These are phyloP conservation scores for Bursaphelenchus okinawaensis DNA, from an alignment of 2,888 invertebrate genomes.

Conservation along the genomic window DNA sequence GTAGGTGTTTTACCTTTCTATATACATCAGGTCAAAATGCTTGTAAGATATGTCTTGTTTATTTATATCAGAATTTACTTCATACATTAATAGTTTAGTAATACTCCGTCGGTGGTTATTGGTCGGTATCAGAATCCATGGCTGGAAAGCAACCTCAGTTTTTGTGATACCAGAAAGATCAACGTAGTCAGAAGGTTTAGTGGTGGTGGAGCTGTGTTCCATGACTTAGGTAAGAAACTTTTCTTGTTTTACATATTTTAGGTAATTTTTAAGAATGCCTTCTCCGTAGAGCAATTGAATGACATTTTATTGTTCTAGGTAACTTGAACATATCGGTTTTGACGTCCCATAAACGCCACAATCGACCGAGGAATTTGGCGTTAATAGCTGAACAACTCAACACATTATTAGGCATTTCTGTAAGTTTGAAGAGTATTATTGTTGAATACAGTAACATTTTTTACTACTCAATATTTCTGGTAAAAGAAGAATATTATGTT, in stretches of 20 bases:
- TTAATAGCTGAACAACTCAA: conserved; percentile 77
- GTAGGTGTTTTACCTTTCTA: conserved; percentile 10
- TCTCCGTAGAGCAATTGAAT: too few relatives aligned
- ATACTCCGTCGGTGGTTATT: conserved; percentile 86
- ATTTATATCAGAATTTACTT: too few relatives aligned
- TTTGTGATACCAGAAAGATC: conserved; percentile 68
- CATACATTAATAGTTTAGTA: too few relatives aligned
- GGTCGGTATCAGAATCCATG: conserved; percentile 96
- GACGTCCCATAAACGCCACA: conserved; percentile 74
- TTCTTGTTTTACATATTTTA: too few relatives aligned
- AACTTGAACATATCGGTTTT: conserved; percentile 89
- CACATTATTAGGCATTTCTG: conserved; percentile 72
- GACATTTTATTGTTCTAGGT: conserved; percentile 30
- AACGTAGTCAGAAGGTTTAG: conserved; percentile 73
- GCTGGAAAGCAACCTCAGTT: conserved; percentile 76
- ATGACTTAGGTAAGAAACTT: conserved; percentile 70
- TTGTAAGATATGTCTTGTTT: too few relatives aligned
- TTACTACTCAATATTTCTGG: conserved; percentile 13
- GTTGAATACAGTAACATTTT: not conserved
- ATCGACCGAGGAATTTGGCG: conserved; percentile 79
- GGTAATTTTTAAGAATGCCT: too few relatives aligned
- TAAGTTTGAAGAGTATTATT: conserved; percentile 9
- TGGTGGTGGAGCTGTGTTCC: conserved; percentile 92
- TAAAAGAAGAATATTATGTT: too few relatives aligned
- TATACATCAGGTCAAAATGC: too few relatives aligned